Percentiles rank a stretch among this genome's conserved stretches.
These are phyloP conservation scores for Oryzias javanicus DNA, from an alignment of 2,113 vertebrate species.

Conservation along the genomic window DNA sequence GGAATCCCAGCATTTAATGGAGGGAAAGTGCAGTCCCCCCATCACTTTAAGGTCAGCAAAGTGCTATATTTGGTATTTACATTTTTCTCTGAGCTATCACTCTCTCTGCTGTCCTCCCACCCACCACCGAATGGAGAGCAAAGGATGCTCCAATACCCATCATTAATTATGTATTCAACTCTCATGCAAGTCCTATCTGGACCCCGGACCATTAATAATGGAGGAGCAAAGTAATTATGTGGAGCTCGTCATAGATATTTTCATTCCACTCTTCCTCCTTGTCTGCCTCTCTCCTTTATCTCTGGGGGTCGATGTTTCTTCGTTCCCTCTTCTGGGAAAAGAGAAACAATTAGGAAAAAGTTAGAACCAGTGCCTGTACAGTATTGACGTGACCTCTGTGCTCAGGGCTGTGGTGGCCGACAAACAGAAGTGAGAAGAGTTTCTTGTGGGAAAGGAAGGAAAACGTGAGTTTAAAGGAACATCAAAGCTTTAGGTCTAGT, in stretches of 20 bases:
- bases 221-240: conserved; percentile 67
- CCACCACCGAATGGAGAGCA: conserved; percentile 24
- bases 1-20: conserved; percentile 6
- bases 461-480: too few relatives aligned
- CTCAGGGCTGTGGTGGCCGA: too few relatives aligned
- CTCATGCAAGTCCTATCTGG: conserved; percentile 63
- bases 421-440: too few relatives aligned
- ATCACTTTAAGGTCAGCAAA: conserved; percentile 2
- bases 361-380: too few relatives aligned
- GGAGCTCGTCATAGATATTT: conserved; percentile 58
- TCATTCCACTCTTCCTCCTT: conserved; percentile 38
- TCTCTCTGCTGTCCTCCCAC: conserved; percentile 7
- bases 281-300: conserved; percentile 26
- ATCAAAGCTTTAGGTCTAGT: too few relatives aligned
- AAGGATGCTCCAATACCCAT: conserved; percentile 44
- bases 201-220: conserved; percentile 65
- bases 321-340: not conserved
- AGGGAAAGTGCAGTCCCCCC: not conserved
- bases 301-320: not conserved
- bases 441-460: too few relatives aligned
- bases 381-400: too few relatives aligned
- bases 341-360: too few relatives aligned
- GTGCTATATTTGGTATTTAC: conserved; percentile 8
- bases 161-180: conserved; percentile 73
- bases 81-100: not conserved